phyloP scores from a whole-genome alignment of 1,140 invertebrate species.

The Triops cancriformis region DNA sequence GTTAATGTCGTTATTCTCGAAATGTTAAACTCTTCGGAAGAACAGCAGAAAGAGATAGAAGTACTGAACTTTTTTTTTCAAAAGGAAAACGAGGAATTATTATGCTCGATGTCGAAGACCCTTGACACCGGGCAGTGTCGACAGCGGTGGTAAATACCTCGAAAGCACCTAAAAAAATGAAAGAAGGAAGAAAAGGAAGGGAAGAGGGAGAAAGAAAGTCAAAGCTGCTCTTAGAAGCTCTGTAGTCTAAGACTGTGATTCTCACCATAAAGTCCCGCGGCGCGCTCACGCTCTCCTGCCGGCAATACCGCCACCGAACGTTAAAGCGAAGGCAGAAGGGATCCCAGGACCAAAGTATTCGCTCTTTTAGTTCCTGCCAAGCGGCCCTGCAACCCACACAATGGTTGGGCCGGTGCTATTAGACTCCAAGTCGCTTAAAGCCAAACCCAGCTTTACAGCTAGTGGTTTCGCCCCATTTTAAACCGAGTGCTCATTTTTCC shows the following conservation, averaged over 20 bases:
- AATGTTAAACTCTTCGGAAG: too few species aligned
- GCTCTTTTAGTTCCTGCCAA: constrained; percentile 5
- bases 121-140: too few species aligned
- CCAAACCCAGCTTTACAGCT: too few species aligned
- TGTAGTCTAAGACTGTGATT: background rate
- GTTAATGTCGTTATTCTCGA: too few species aligned
- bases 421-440: background rate
- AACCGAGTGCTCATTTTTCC: too few species aligned
- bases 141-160: background rate
- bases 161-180: background rate
- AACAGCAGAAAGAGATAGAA: too few species aligned
- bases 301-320: background rate
- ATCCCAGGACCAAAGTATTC: background rate
- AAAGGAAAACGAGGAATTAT: too few species aligned
- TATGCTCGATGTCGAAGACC: too few species aligned
- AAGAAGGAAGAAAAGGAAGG: background rate
- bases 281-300: constrained; percentile 11
- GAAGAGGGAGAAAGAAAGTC: background rate
- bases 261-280: constrained; percentile 2
- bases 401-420: background rate
- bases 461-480: too few species aligned
- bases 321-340: background rate
- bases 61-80: too few species aligned
- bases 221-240: background rate
- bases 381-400: constrained; percentile 2